Base-by-base conservation (phyloP, 2,888 invertebrate genomes). In the Drosophila buzzatii region DNA sequence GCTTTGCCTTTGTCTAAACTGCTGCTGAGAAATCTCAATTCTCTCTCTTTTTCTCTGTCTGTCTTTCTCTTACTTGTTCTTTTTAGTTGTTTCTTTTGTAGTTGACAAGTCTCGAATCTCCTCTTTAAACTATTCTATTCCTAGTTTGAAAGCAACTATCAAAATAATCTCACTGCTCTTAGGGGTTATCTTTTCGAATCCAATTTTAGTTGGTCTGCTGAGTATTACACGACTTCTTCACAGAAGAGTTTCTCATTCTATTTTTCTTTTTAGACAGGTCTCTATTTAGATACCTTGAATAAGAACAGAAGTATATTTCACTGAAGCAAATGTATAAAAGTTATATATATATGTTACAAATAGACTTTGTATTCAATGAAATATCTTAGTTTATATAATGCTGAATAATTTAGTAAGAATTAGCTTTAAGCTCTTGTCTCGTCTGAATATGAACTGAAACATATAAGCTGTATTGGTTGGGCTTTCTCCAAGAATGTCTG, bases 1-100 rank as follows among this genome's bases (percentile, higher is more conserved):
- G 49, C 35, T 64, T 65, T 53, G 49, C 42, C 42, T 49, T 6
- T 39, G 33, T 53, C 12, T 23, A 3, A 27, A 16, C 37, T 52
- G 18, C 18, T 47, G 27, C 47, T 47, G 27, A 14, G 7, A 23
- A n/a, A 10, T 62, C 23, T 27, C 27, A 6, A 27, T 27, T 23
- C 0, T 41, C 27, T n/a, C 33, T 20, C 42, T 31, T 20, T 55
- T 18, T 33, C 12, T 33, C 33, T 55, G 9, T 27, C 18, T 18
- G n/a, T 37, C 27, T 18, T 10, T n/a, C 18, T 16, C 23, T 31
- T 12, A 18, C 9, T 14, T 6, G 20, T 14, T 44, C 1, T 44
- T 44, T 49, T n/a, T 12, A 9, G 23, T 14, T 18, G 6, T 3
- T 12, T 45, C 45, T 18, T n/a, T 12, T 23, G 23, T 23, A 16